Evolutionary conservation across 2,888 invertebrate species (phyloP), one percentile per base, ranked within the genome.

Genomic region (Hydriomena furcata): DNA sequence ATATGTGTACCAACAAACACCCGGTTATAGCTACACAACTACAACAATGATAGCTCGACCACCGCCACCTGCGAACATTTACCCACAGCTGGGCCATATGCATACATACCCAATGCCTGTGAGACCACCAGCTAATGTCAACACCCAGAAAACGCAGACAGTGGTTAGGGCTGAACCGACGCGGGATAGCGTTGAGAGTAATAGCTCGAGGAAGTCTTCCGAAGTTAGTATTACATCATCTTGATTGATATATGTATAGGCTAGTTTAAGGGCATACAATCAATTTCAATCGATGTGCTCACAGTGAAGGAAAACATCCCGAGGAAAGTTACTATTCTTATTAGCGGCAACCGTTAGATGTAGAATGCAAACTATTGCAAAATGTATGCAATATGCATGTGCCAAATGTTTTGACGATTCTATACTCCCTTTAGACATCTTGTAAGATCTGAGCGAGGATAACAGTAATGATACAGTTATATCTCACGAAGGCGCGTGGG

Each of bases 41-140:
- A 89, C 89, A 0, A 89, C 86, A 28, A 78, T 90, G 84, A 86
- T 89, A 58, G 65, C 87, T 0, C 65, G 87, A 24, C 80, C 86
- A 0, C 72, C 84, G 0, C 71, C 81, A 8, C 86, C 87, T 0
- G 60, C 61, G 5, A 64, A 37, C 8, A 23, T 88, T 17, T 88
- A 88, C 47, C 87, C 89, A 0, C 82, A 81, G 45, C 47, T 84
- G 12, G 76, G 59, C 53, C 88, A 84, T 49, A 60, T 66, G 28
- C 83, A 84, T 43, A 61, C 68, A 0, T 89, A 87, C 52, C 84
- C 86, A 1, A 61, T 77, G 5, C 11, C 34, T 7, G 31, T 40
- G 3, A 56, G 40, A 35, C 47, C 24, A 25, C 46, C 12, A 66
- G 61, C 47, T 17, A 37, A 36, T 17, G 36, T 7, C 5, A 27